Base-by-base conservation (phyloP, 2,888 invertebrate genomes). In the Clitarchus hookeri region DNA sequence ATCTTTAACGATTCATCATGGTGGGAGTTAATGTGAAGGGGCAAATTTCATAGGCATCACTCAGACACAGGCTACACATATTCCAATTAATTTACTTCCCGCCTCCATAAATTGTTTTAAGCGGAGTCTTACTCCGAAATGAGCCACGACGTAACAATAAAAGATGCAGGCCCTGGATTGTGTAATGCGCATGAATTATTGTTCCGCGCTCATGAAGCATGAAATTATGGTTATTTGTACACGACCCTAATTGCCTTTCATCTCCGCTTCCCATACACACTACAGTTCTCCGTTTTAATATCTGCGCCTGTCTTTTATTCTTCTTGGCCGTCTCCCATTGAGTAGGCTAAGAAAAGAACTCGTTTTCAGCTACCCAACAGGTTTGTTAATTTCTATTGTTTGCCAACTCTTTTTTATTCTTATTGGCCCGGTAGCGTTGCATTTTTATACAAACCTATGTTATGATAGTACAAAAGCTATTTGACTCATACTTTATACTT, bases 181-280 rank as follows among this genome's bases (percentile, higher is more conserved):
- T 65, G 65, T 65, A 65, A 65, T 65, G 65, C n/a, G 65, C 65
- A 65, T 65, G 65, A 65, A 65, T 65, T 65, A 65, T 65, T 65
- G 65, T 65, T 65, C 8, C 65, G 65, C 12, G 65, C 65, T n/a
- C 65, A n/a, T 65, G 65, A 65, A 9, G 65, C 65, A 65, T 65
- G 65, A 65, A 65, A 65, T 65, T 19, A 65, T 65, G 65, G 65
- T 65, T 65, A 65, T 65, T 65, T 65, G 65, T 65, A n/a, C 65
- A 65, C 65, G 65, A 23, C 23, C 65, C 65, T 65, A 65, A 65
- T 65, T 65, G 65, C 65, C 65, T 65, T 65, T 65, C 65, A 65
- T 65, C 65, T 65, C 65, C 65, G n/a, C 65, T 65, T 23, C 65
- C n/a, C 65, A 23, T 65, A n/a, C 65, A n/a, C 65, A 8, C n/a